Evolutionary conservation across 2,797 vertebrate species (phyloP).

Genomic region (Moxostoma hubbsi): DNA sequence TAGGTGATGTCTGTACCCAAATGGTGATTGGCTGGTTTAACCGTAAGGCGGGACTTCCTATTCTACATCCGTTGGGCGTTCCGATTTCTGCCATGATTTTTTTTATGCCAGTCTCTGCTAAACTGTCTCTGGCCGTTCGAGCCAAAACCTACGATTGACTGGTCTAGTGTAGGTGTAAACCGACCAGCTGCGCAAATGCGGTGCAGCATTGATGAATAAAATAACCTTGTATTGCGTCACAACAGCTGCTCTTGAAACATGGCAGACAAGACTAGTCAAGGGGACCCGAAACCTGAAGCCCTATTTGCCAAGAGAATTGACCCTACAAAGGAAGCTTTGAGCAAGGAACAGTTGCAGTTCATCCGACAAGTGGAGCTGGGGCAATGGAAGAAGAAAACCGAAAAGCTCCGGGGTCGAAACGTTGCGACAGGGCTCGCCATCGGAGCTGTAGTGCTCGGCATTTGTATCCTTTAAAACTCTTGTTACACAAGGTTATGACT

Average conservation of each 20-base stretch:
- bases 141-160: too few relatives aligned
- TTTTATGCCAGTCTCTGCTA: too few relatives aligned
- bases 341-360: constrained; percentile 75
- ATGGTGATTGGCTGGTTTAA: too few relatives aligned
- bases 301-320: constrained; percentile 80
- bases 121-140: too few relatives aligned
- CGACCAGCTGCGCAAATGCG: constrained; percentile 6
- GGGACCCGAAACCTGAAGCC: constrained; percentile 48
- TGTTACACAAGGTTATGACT: constrained; percentile 66
- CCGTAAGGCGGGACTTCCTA: too few relatives aligned
- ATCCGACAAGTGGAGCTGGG: constrained; percentile 77
- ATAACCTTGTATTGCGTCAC: neutral
- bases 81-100: too few relatives aligned
- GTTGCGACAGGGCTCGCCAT: constrained; percentile 83
- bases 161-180: too few relatives aligned
- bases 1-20: too few relatives aligned
- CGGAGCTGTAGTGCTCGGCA: constrained; percentile 83
- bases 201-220: constrained; percentile 9
- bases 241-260: constrained; percentile 62
- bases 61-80: too few relatives aligned
- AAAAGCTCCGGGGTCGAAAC: constrained; percentile 79
- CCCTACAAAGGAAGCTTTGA: constrained; percentile 76
- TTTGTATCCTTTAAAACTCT: constrained; percentile 86
- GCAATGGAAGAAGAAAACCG: constrained; percentile 80
- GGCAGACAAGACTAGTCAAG: constrained; percentile 73